Evolutionary conservation across 2,113 vertebrate genomes (phyloP).

Genomic region (Amphilophus citrinellus): DNA sequence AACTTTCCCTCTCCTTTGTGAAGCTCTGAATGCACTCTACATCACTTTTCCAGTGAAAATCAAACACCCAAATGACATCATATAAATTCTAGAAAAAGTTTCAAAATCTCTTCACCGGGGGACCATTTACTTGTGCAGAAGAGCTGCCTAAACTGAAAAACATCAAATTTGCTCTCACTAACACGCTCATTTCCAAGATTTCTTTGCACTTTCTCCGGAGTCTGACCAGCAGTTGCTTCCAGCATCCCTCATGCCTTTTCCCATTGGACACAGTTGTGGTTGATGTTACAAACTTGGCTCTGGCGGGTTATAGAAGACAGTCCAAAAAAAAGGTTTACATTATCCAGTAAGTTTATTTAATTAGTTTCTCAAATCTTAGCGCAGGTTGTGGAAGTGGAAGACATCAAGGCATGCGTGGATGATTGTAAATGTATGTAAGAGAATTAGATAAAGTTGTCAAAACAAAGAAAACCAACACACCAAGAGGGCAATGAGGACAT

Average conservation of each 20-base stretch:
- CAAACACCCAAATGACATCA: neutral
- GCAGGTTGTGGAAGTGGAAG: neutral
- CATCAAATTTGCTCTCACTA: neutral
- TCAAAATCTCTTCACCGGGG: neutral
- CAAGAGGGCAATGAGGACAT: neutral
- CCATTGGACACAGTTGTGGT: neutral
- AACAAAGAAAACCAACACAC: neutral
- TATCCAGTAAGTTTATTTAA: neutral
- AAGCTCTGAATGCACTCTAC: neutral
- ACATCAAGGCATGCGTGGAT: neutral
- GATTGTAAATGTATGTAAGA: neutral
- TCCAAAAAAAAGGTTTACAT: neutral
- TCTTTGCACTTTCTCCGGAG: neutral
- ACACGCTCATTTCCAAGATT: neutral
- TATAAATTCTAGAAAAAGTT: neutral
- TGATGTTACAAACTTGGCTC: constrained; percentile 17
- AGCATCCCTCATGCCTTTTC: neutral
- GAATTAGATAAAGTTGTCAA: neutral
- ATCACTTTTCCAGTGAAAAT: neutral
- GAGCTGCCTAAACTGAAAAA: neutral
- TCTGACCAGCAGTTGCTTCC: neutral
- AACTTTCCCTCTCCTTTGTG: neutral
- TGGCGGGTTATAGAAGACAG: neutral
- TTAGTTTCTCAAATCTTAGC: neutral
- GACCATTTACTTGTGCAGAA: neutral